Conservation (phyloP, 2,797 vertebrate species). For the Sebastes vulpes region DNA sequence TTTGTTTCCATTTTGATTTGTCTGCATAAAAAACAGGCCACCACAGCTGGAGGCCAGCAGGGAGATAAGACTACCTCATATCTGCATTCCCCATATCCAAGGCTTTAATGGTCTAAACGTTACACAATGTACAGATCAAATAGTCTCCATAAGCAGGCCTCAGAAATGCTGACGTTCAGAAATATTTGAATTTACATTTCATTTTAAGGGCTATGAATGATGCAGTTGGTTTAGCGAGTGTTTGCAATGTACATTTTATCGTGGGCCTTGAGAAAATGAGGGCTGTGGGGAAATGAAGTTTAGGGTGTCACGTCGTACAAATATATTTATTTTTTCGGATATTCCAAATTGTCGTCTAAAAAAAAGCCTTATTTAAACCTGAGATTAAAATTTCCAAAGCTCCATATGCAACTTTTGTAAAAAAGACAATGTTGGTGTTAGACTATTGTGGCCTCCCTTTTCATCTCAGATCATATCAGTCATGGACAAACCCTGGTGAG, state of each 20-base stretch:
- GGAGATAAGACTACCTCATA: background rate
- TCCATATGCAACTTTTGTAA: slow-evolving; percentile 27
- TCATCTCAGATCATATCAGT: slow-evolving; percentile 11
- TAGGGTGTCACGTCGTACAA: slow-evolving; percentile 40
- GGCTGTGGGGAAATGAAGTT: slow-evolving; percentile 14
- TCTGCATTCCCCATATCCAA: background rate
- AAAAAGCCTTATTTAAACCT: slow-evolving; percentile 78
- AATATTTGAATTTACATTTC: background rate
- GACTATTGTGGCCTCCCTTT: slow-evolving; percentile 25
- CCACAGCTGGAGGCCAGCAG: slow-evolving; percentile 18
- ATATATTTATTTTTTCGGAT: slow-evolving; percentile 35
- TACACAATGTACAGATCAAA: background rate
- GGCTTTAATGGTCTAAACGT: background rate
- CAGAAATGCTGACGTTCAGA: background rate
- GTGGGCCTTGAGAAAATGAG: slow-evolving; percentile 20
- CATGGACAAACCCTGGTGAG: slow-evolving; percentile 38
- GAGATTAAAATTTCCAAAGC: slow-evolving; percentile 79
- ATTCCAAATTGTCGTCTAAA: slow-evolving; percentile 58
- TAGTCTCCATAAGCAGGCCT: background rate
- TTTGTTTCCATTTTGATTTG: background rate
- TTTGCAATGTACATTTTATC: background rate
- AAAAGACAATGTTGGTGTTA: slow-evolving; percentile 47
- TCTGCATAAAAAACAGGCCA: background rate
- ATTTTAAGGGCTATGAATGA: background rate
- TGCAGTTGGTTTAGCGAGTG: background rate